phyloP scores from a whole-genome alignment of 2,888 invertebrate species.

The Rhogogaster chlorosoma region DNA sequence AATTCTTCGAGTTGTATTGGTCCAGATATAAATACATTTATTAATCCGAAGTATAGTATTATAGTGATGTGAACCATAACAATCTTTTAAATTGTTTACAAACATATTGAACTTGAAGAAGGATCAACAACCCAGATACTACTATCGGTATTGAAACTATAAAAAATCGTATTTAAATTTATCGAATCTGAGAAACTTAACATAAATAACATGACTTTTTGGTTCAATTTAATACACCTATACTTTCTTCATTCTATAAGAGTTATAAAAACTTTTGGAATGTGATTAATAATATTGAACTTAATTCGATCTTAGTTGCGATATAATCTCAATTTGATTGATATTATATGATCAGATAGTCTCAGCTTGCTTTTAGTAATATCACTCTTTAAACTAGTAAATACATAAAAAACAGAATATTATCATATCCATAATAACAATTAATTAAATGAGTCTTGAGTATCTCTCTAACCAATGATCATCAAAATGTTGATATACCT shows the following conservation, averaged over 20 bases:
- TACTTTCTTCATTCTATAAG: background rate
- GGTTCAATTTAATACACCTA: background rate
- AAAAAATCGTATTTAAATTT: background rate
- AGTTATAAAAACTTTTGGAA: background rate
- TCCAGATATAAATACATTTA: background rate
- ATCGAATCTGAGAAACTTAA: background rate
- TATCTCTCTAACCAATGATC: conserved; percentile 1
- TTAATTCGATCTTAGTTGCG: background rate
- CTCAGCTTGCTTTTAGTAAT: conserved; percentile 70
- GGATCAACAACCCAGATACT: background rate
- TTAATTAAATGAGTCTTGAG: conserved; percentile 29
- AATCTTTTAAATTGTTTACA: background rate
- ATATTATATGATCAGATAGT: background rate
- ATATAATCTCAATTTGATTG: background rate
- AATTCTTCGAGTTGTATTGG: background rate
- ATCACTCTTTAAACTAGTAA: background rate
- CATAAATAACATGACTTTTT: conserved; percentile 7
- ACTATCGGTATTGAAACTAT: background rate
- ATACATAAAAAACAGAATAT: background rate
- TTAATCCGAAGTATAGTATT: background rate
- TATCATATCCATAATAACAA: background rate
- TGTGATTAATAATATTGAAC: background rate
- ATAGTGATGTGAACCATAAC: background rate
- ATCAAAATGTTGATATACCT: background rate
- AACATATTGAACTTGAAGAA: background rate